Conservation (phyloP, 2,888 invertebrate species). For the Thymelicus lineola region DNA sequence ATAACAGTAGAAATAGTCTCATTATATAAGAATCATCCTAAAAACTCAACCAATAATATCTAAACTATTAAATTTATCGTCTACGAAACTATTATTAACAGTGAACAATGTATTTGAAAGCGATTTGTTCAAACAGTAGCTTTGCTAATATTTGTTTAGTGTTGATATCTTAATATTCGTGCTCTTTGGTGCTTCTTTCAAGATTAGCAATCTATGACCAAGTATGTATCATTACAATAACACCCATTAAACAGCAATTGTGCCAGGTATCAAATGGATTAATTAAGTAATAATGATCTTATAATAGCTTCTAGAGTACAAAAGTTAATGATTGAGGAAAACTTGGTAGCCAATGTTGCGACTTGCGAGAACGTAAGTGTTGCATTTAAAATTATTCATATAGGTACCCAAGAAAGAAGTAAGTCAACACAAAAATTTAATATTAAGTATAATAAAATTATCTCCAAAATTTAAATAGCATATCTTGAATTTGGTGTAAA, state of each 20-base stretch:
- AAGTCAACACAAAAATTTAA: no score
- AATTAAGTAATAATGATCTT: constrained; percentile 64
- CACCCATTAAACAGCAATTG: constrained; percentile 34
- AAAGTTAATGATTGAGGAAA: constrained; percentile 58
- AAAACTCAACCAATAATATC: no score
- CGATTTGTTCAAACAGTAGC: background rate
- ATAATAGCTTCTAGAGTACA: constrained; percentile 57
- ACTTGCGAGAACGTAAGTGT: constrained; percentile 9
- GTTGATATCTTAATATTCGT: no score
- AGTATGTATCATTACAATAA: constrained; percentile 7
- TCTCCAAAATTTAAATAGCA: no score
- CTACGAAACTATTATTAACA: no score
- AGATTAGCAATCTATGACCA: background rate
- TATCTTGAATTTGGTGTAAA: no score
- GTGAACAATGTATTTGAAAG: background rate
- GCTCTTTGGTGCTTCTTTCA: no score
- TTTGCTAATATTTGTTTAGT: no score
- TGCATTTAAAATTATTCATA: background rate
- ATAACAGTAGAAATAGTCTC: no score
- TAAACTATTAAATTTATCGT: no score
- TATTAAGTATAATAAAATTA: no score
- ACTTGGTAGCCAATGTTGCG: constrained; percentile 40
- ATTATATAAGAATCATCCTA: no score
- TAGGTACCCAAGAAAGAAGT: background rate
- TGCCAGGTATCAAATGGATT: constrained; percentile 50